Conservation (phyloP, 35 echinoderm and acorn worm genomes). For the Apostichopus japonicus region DNA sequence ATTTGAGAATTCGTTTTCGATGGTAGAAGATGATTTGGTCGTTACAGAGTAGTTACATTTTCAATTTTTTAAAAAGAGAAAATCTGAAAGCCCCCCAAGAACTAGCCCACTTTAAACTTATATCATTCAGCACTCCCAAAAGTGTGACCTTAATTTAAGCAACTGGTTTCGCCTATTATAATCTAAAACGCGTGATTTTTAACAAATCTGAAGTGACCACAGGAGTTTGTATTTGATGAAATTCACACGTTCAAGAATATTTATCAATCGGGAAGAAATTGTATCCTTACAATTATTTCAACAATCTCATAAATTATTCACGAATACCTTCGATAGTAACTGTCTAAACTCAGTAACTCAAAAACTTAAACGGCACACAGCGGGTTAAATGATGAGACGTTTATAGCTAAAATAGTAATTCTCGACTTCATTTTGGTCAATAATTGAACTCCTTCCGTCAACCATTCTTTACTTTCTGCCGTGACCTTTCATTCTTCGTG, state of each 20-base stretch:
- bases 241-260: constrained; percentile 21
- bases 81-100: not conserved
- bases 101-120: not conserved
- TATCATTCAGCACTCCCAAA: not conserved
- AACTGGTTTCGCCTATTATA: not conserved
- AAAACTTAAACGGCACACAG: not conserved
- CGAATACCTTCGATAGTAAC: not conserved
- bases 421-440: not conserved
- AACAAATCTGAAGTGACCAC: constrained; percentile 8
- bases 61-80: not conserved
- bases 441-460: not conserved
- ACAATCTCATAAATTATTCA: constrained; percentile 31
- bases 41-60: too few relatives aligned
- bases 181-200: not conserved
- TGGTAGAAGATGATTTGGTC: too few relatives aligned
- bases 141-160: not conserved
- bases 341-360: not conserved
- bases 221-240: not conserved
- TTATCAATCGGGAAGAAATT: constrained; percentile 3
- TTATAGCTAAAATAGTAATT: not conserved
- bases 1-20: too few relatives aligned
- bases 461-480: not conserved
- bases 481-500: not conserved
- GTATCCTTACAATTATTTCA: constrained; percentile 39
- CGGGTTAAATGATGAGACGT: not conserved